Evolutionary conservation across 1,140 invertebrate species (phyloP), one percentile per base, ranked within the genome.

Genomic region (Lepidostoma basale): DNA sequence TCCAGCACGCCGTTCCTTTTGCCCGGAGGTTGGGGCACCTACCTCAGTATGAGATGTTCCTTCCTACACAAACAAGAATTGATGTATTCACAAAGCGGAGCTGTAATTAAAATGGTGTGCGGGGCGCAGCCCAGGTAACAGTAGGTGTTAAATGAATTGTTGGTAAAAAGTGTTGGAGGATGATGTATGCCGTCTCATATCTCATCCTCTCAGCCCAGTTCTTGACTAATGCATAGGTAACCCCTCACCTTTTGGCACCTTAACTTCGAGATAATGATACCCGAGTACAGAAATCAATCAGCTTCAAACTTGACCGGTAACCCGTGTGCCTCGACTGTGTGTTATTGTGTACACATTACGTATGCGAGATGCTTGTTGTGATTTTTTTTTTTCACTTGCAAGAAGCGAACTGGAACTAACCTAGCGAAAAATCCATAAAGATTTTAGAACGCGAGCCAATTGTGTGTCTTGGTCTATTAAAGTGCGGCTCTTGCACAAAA

Each of bases 121-220:
- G 6, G 23, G 25, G 36, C 56, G 36, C 56, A 60, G 42, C 56
- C 56, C 56, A 42, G 42, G 42, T 56, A 60, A 60, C 56, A 60
- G 56, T 60, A 60, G 56, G 56, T 60, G 56, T 60, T 60, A 60
- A 60, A 60, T 60, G 56, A 60, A 60, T 60, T 60, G 56, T 60
- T 60, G 56, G 56, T 60, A 40, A 60, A 60, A 42, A 60, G 56
- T 44, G 39, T 60, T 44, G 33, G 22, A 60, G 10, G 56, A 42
- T 42, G 39, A 60, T 42, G 56, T 42, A 40, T 60, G 56, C 23
- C 20, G 25, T 6, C 12, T 2, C 18, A 60, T 28, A 54, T 28
- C 18, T 54, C 49, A 54, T 40, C 42, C 30, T 33, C 30, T 12
- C 6, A 6, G 30, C 12, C 30, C 30, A 12, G 6, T 22, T 8